Evolutionary conservation across 2,888 invertebrate species (phyloP), one percentile per base, ranked within the genome.

Genomic region (Synanthedon myopaeformis): DNA sequence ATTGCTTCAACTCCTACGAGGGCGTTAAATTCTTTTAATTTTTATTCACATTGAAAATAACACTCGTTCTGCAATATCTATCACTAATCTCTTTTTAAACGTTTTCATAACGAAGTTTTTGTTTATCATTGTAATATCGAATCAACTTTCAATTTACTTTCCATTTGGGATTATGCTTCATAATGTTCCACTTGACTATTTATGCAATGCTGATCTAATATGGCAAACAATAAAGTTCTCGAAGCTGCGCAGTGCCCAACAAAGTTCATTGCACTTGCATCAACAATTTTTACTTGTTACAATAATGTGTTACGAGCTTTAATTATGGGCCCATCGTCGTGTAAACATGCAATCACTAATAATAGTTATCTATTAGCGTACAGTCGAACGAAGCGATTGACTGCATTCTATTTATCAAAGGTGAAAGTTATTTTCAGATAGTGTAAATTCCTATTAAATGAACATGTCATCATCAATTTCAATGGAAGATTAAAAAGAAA

Each of bases 81-180:
- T 59, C 55, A 52, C 51, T 49, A 51, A 58, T 60, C 58, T 56
- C 57, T 61, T 62, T 62, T 64, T 59, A 41, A 23, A 35, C 41
- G 13, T 51, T 49, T 12, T 49, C 49, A 49, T 49, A 19, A 19
- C 17, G 12, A 45, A 45, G 45, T 49, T 23, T 62, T 56, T 57
- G 62, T 61, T 56, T 56, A 62, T 67, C 62, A 69, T 67, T 65
- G 61, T 61, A 55, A 56, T 54, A 55, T 55, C 58, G 59, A 62
- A 59, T 60, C 59, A 53, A 63, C 69, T 72, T 75, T 72, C 69
- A 69, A 69, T 68, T 70, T 66, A 61, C 64, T 69, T 69, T 61
- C 63, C 66, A 67, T 69, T 69, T 62, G 56, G 51, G 58, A 57
- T 58, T 58, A 55, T 54, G 49, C 23, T 49, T 17, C 23, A 23